These are phyloP conservation scores for Cephalopholis sonnerati DNA, from an alignment of 2,113 vertebrate genomes.

Conservation along the genomic window DNA sequence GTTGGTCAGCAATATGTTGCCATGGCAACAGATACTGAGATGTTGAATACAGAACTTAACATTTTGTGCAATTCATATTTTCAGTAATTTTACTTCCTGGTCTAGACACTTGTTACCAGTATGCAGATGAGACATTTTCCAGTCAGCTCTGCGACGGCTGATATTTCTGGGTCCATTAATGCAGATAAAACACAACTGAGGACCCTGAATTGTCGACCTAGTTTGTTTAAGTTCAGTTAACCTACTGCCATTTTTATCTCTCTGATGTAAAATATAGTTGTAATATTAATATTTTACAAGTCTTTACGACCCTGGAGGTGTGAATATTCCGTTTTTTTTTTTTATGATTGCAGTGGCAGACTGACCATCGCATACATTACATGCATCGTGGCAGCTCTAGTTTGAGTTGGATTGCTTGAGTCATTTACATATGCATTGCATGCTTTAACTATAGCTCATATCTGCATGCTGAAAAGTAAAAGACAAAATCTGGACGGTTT, in stretches of 20 bases:
- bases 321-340: slow-evolving; percentile 15
- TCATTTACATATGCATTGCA: slow-evolving; percentile 41
- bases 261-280: slow-evolving; percentile 17
- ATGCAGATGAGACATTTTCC: slow-evolving; percentile 1
- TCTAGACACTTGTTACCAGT: not conserved
- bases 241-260: slow-evolving; percentile 67
- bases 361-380: not conserved
- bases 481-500: not conserved
- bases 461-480: slow-evolving; percentile 51
- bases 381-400: not conserved
- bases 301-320: slow-evolving; percentile 13
- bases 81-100: too few relatives aligned
- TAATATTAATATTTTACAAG: slow-evolving; percentile 25
- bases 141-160: not conserved
- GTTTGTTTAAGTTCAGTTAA: slow-evolving; percentile 3
- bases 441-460: slow-evolving; percentile 45
- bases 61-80: not conserved
- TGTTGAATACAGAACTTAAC: not conserved
- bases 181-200: not conserved
- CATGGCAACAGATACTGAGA: not conserved
- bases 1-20: not conserved
- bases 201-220: slow-evolving; percentile 10
- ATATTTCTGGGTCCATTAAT: slow-evolving; percentile 28
- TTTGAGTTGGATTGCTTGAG: slow-evolving; percentile 1
- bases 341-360: slow-evolving; percentile 3